Conservation (phyloP, 1,140 invertebrate genomes). For the Thereuonema tuberculata region DNA sequence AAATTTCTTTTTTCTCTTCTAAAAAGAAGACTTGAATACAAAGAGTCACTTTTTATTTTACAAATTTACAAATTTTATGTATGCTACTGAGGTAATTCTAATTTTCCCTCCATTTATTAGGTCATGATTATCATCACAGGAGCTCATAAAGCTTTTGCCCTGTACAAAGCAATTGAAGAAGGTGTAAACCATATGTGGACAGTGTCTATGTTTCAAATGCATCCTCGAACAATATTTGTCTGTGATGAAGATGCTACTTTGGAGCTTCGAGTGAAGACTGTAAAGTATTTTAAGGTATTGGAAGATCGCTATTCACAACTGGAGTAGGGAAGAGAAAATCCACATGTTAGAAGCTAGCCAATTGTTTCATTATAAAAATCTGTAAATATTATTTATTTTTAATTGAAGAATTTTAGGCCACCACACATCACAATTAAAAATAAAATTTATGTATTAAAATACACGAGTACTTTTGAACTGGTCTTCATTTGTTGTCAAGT, state of each 20-base stretch:
- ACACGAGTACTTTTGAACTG: neutral
- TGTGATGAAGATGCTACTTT: conserved; percentile 97
- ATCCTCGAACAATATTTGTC: conserved; percentile 77
- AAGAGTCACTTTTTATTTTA: no score
- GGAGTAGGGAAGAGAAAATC: neutral
- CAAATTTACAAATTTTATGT: neutral
- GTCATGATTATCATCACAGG: conserved; percentile 97
- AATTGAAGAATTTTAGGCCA: neutral
- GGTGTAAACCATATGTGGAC: conserved; percentile 99
- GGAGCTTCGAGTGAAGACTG: conserved; percentile 93
- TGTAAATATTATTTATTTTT: neutral
- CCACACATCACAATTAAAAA: no score
- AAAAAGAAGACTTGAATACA: no score
- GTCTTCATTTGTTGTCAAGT: neutral
- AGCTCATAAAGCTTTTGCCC: conserved; percentile 89
- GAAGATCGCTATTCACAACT: neutral
- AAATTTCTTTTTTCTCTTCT: no score
- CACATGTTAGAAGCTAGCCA: neutral
- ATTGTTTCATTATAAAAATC: neutral
- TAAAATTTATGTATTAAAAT: neutral
- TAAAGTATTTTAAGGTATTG: conserved; percentile 94
- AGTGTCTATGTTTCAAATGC: conserved; percentile 95
- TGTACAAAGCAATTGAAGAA: conserved; percentile 93
- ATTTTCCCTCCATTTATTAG: conserved; percentile 31
- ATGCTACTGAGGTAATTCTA: neutral